These are phyloP conservation scores for Dinoponera quadriceps DNA, from an alignment of 1,140 invertebrate species.

Conservation along the genomic window DNA sequence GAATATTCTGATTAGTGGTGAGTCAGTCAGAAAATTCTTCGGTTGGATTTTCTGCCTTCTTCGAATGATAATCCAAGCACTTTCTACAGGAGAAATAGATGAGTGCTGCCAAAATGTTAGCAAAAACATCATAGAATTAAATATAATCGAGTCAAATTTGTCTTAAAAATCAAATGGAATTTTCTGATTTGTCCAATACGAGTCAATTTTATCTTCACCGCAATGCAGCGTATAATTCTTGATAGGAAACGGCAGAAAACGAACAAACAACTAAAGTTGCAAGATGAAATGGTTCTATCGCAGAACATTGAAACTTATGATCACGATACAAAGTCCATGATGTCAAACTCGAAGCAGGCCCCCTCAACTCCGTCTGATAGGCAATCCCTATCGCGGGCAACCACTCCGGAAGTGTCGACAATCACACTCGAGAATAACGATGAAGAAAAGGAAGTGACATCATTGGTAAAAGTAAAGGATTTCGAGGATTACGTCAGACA, in stretches of 20 bases:
- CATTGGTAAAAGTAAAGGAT: constrained; percentile 68
- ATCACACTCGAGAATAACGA: not conserved
- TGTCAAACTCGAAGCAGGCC: not conserved
- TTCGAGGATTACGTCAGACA: constrained; percentile 75
- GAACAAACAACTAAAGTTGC: not conserved
- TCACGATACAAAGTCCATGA: not conserved
- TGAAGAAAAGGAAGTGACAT: constrained; percentile 9
- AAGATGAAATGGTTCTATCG: constrained; percentile 51
- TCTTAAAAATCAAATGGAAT: not conserved
- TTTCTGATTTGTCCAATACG: not conserved
- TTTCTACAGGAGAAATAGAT: too few species aligned
- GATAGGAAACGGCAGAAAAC: constrained; percentile 29
- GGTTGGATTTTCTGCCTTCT: too few species aligned
- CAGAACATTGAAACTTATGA: constrained; percentile 11
- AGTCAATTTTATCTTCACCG: not conserved
- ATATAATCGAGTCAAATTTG: too few species aligned
- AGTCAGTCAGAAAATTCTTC: too few species aligned
- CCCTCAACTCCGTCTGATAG: not conserved
- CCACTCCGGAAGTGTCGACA: not conserved
- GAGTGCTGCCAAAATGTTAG: too few species aligned
- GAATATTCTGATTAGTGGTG: too few species aligned
- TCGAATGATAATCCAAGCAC: too few species aligned
- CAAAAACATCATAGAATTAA: too few species aligned
- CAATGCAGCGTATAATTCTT: not conserved
- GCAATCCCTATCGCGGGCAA: not conserved